Base-by-base conservation (phyloP, 2,888 invertebrate species). In the Agonopterix alstromeriana region DNA sequence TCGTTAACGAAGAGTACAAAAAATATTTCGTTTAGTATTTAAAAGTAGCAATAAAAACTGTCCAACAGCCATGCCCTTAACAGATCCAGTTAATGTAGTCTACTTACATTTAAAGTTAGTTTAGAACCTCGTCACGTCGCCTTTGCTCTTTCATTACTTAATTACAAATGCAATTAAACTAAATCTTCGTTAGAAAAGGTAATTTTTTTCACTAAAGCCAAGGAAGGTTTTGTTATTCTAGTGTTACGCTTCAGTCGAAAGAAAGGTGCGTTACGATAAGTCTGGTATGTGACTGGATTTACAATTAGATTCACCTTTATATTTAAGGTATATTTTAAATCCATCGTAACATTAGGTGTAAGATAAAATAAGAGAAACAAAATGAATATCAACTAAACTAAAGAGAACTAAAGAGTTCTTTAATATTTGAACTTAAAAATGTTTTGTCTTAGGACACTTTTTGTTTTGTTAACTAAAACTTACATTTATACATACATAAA, bases 121-220 rank as follows among this genome's bases (percentile, higher is more conserved):
- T 53, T 51, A 52, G 48, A 61, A 47, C 11, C 52, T 40, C 50
- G 51, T 65, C 65, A 67, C 66, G 65, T 56, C 48, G 46, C 48
- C 51, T 52, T 51, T 56, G 56, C 60, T 63, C 61, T 65, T 64
- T 65, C 66, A 65, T 65, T 62, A 61, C 61, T 63, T 67, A 63
- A 65, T 67, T 64, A 64, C 63, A 63, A 64, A 62, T 57, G 63
- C 59, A 65, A 64, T 67, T 63, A 55, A 63, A 64, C 56, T 65
- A 65, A 65, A 64, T 64, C 65, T 64, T 60, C 56, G 57, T 62
- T 60, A 58, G 58, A 60, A n/a, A 59, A 58, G 57, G 53, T 48
- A 46, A 47, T 56, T 58, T 59, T 60, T 57, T 56, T 54, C 48
- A 54, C 48, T 45, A 46, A 35, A 36, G 42, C 41, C n/a, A 27